Base-by-base conservation (phyloP, 2,888 invertebrate genomes). In the Sphecodes monilicornis region DNA sequence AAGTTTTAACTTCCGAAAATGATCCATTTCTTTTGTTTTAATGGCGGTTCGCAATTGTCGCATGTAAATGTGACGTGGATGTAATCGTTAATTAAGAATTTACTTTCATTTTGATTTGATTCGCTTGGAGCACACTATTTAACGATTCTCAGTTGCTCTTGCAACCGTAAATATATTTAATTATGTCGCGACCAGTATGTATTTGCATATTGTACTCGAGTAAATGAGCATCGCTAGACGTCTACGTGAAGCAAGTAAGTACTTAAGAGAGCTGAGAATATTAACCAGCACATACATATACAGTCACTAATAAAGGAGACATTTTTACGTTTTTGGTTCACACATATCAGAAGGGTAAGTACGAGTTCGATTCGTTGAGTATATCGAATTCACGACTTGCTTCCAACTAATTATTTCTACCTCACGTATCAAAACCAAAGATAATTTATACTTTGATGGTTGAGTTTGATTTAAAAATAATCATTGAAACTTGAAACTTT, bases 61-160 rank as follows among this genome's bases (percentile, higher is more conserved):
- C 85, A 85, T 85, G 85, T 74, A 66, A 79, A 60, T 46, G 76
- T 78, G 66, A 72, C 50, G 26, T 82, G 71, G 66, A 71, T 80
- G 78, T 82, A 78, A 43, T 50, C 22, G 54, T 77, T 66, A 68
- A 32, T 57, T 71, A 74, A 72, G 22, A 70, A 69, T 70, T 69
- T 79, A 70, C 22, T 50, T 43, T 36, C 54, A 18, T 64, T 69
- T 46, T 8, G 22, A 60, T 73, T 79, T 69, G 26, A 46, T 70
- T 64, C 43, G 82, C 84, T 83, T 85, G 13, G 43, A 64, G 83
- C 78, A 72, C 69, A 64, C 70, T 66, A 16, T n/a, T 68, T 66
- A 74, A 64, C 26, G 66, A 39, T 74, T 60, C 77, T 46, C 39
- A 54, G 39, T 39, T 60, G 71, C 54, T 69, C 68, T 68, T 39